These are phyloP conservation scores for Pachycephala philippinensis DNA, from an alignment of 2,113 vertebrate genomes.

Conservation along the genomic window DNA sequence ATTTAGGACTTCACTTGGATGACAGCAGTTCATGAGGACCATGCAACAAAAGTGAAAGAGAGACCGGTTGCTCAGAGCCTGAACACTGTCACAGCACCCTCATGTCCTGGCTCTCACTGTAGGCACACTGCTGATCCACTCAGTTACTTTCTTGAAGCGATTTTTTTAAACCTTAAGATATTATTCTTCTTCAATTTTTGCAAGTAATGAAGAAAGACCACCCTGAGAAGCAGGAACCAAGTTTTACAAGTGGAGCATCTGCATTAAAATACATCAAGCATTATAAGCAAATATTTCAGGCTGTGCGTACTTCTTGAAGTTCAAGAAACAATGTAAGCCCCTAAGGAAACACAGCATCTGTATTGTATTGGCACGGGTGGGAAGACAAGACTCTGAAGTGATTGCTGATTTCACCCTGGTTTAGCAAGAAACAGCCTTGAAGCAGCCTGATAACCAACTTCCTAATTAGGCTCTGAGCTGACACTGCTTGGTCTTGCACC, in stretches of 20 bases:
- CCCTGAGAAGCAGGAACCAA: neutral
- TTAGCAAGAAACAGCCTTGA: neutral
- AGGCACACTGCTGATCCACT: neutral
- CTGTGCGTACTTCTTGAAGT: neutral
- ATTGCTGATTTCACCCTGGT: neutral
- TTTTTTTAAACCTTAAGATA: neutral
- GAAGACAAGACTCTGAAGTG: neutral
- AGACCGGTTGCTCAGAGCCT: neutral
- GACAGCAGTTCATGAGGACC: neutral
- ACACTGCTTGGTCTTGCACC: conserved; percentile 14
- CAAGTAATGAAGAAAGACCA: neutral
- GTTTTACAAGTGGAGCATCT: neutral
- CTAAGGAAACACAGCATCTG: neutral
- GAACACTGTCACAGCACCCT: neutral
- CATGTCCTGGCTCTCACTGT: neutral
- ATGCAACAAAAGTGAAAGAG: neutral
- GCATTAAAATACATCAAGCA: neutral
- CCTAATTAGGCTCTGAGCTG: neutral
- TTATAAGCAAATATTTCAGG: neutral
- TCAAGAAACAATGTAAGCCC: neutral
- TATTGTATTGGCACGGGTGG: neutral
- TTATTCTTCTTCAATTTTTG: neutral
- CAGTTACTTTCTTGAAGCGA: fast-evolving
- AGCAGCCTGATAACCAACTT: neutral
- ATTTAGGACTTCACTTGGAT: neutral